Percentiles rank a stretch among this genome's conserved stretches.
Evolutionary conservation across 2,888 invertebrate genomes (phyloP).

Genomic region (Parelbella ahira): DNA sequence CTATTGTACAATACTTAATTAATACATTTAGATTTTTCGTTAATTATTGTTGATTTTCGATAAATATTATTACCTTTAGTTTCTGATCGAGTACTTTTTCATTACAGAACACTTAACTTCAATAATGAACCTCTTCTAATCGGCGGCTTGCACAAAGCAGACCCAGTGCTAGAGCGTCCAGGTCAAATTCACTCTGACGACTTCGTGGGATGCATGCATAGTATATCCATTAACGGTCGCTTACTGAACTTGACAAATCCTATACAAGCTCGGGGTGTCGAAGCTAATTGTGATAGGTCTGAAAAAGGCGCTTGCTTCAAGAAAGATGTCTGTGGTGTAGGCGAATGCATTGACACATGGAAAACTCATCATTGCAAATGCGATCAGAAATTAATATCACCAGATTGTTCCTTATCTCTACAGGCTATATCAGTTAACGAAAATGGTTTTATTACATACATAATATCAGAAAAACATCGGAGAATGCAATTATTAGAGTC

Average conservation of each 20-base stretch:
- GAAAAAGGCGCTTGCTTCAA: conserved; percentile 83
- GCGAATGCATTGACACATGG: conserved; percentile 93
- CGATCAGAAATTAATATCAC: conserved; percentile 85
- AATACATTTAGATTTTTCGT: too few relatives aligned
- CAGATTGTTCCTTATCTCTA: conserved; percentile 89
- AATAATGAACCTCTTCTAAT: conserved; percentile 92
- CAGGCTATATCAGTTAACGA: conserved; percentile 89
- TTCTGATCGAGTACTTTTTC: conserved; percentile 26
- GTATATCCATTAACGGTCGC: conserved; percentile 92
- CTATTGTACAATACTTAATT: too few relatives aligned
- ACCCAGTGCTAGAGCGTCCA: conserved; percentile 92
- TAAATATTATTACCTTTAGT: too few relatives aligned
- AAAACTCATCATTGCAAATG: conserved; percentile 86
- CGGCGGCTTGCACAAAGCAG: conserved; percentile 91
- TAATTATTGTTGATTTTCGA: too few relatives aligned
- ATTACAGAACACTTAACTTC: conserved; percentile 92
- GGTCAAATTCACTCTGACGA: conserved; percentile 96
- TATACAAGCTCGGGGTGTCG: conserved; percentile 85
- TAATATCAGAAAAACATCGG: conserved; percentile 90
- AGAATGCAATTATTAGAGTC: conserved; percentile 92
- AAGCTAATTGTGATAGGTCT: conserved; percentile 87
- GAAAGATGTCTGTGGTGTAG: conserved; percentile 78
- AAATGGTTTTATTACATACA: conserved; percentile 89
- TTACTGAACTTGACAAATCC: conserved; percentile 90
- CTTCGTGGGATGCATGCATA: conserved; percentile 96